Evolutionary conservation across 2,113 vertebrate species (phyloP).

Genomic region (Vicugna pacos): DNA sequence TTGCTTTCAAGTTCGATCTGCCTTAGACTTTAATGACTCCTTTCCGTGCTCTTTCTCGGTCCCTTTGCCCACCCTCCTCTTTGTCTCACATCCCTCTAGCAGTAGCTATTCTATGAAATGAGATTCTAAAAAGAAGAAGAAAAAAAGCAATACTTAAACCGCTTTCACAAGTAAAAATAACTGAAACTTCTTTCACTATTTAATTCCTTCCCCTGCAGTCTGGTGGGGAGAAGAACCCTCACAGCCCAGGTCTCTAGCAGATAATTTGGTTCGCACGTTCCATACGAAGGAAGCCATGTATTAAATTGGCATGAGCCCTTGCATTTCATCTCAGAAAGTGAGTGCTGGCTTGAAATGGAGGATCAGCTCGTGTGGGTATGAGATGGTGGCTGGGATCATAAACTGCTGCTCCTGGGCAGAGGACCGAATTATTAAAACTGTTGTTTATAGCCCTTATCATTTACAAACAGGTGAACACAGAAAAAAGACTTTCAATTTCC

Average conservation of each 20-base stretch:
- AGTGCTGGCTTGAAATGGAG: conserved; percentile 82
- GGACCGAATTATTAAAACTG: conserved; percentile 83
- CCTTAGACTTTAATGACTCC: not conserved
- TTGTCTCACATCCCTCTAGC: not conserved
- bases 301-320: conserved; percentile 85
- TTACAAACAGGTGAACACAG: conserved; percentile 86
- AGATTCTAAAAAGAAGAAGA: not conserved
- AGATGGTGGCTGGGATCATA: conserved; percentile 68
- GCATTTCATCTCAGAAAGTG: conserved; percentile 84
- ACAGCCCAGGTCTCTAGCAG: conserved; percentile 17
- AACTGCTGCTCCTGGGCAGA: conserved; percentile 77
- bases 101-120: not conserved
- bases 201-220: conserved; percentile 53
- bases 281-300: conserved; percentile 82
- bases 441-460: conserved; percentile 87
- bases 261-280: conserved; percentile 56
- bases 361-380: conserved; percentile 73
- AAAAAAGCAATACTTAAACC: not conserved
- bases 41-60: not conserved
- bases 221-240: conserved; percentile 17
- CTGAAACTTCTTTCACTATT: conserved; percentile 3
- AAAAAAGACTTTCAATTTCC: conserved; percentile 79
- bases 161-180: conserved; percentile 48
- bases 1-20: not conserved
- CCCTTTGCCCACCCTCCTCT: not conserved